These are phyloP conservation scores for Arion vulgaris DNA, from an alignment of 1,140 invertebrate genomes.

Conservation along the genomic window DNA sequence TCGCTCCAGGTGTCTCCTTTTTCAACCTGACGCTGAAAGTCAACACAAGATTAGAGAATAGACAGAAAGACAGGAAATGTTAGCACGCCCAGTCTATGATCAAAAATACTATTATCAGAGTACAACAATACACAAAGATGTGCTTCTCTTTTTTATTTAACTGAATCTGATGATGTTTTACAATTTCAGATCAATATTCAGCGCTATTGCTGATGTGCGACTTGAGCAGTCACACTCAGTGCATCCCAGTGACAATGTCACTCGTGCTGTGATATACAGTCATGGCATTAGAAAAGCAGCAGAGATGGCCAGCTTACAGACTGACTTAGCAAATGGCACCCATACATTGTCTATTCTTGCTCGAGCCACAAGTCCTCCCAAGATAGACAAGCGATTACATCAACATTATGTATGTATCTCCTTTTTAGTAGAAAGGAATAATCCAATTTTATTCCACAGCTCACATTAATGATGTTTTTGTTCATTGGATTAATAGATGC, in stretches of 20 bases:
- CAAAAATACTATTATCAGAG: too few species aligned
- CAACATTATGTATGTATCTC: conserved; percentile 65
- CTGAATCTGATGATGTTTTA: neutral
- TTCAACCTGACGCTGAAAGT: too few species aligned
- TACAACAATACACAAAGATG: too few species aligned
- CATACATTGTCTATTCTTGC: conserved; percentile 52
- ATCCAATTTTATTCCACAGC: too few species aligned
- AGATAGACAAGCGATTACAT: conserved; percentile 67
- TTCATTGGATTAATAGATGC: too few species aligned
- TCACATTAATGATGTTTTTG: too few species aligned
- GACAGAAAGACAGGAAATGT: too few species aligned
- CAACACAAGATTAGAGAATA: too few species aligned
- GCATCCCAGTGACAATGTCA: conserved; percentile 32
- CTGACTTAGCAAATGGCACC: conserved; percentile 48
- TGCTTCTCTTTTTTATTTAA: too few species aligned
- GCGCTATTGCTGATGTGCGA: conserved; percentile 65
- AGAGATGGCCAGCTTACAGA: conserved; percentile 46
- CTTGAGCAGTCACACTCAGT: conserved; percentile 59
- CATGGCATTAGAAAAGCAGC: conserved; percentile 45
- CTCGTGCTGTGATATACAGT: conserved; percentile 45
- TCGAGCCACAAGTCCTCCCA: conserved; percentile 58
- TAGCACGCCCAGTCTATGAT: too few species aligned
- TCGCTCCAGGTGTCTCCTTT: too few species aligned
- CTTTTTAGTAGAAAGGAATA: too few species aligned
- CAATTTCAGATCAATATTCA: conserved; percentile 64